Evolutionary conservation across 2,888 invertebrate genomes (phyloP), one percentile per base, ranked within the genome.

Genomic region (Rhimphoctona megacephalus): DNA sequence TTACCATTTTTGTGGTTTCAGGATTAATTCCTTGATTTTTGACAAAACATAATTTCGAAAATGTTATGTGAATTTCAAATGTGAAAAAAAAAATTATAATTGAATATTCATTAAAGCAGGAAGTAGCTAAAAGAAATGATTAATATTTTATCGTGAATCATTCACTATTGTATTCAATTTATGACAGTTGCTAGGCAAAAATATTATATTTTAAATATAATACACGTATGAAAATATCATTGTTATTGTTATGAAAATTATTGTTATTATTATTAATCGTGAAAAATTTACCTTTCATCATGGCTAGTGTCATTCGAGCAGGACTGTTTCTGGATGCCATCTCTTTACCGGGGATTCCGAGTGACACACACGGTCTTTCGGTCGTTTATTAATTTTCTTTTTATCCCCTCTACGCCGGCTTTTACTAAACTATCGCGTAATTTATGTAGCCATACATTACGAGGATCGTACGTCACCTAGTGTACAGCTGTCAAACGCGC

Each of bases 261-360:
- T 77, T 66, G 36, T 77, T 52, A 69, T 79, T 19, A 43, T 69
- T 52, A 69, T 39, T 19, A 52, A 69, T 39, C 19, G 8, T 25
- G 49, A 43, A 80, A 77, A 79, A 73, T 87, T 89, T 89, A 94
- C 94, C 94, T 90, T 93, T 94, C 85, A 94, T 92, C 94, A 94
- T 94, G 85, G 92, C 92, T 76, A 94, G 88, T 19, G 94, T 93
- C 72, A 94, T 91, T 92, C 94, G 94, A 46, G 90, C 91, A 30
- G 94, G 92, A 88, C 92, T 94, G 14, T 92, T 91, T 82, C 92
- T 94, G 72, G 91, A 91, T 78, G 90, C 92, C 94, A 94, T 94
- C 52, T 83, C 83, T 67, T 30, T 57, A 19, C 36, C 43, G 52
- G 46, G 54, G 11, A 52, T 69, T 78, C 77, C 30, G 61, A 43